Conservation (phyloP, 2,888 invertebrate genomes). For the Aphidius colemani region DNA sequence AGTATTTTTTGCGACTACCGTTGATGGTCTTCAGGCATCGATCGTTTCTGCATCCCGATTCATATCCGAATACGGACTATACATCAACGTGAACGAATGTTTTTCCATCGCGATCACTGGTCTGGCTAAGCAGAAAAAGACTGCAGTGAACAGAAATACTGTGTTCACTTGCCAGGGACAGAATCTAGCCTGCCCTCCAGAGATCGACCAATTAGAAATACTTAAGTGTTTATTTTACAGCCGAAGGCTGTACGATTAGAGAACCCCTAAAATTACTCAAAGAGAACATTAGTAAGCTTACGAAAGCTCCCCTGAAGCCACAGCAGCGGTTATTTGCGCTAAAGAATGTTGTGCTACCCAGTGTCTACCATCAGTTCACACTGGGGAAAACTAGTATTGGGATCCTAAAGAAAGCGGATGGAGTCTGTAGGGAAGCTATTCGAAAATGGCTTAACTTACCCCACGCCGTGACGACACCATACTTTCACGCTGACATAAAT, state of each 20-base stretch:
- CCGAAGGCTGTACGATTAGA: not conserved
- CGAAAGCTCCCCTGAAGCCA: conserved; percentile 28
- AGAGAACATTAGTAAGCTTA: not conserved
- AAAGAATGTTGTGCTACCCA: conserved; percentile 17
- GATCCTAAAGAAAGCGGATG: not conserved
- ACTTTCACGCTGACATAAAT: conserved; percentile 22
- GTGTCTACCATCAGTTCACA: not conserved
- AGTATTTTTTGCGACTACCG: conserved; percentile 21
- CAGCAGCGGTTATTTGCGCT: conserved; percentile 23
- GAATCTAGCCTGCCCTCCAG: conserved; percentile 37
- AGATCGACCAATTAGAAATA: conserved; percentile 44
- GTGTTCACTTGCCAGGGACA: not conserved
- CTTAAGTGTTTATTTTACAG: conserved; percentile 26
- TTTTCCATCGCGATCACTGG: conserved; percentile 32
- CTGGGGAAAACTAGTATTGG: conserved; percentile 1
- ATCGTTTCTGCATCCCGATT: not conserved
- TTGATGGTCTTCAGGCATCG: conserved; percentile 15
- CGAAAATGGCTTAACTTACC: conserved; percentile 26
- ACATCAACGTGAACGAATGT: conserved; percentile 38
- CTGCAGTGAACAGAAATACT: no score
- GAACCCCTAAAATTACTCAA: not conserved
- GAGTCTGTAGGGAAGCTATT: not conserved
- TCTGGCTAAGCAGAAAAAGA: no score
- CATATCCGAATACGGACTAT: conserved; percentile 5
- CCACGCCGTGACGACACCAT: conserved; percentile 21